These are phyloP conservation scores for Yponomeuta malinellus DNA, from an alignment of 2,888 invertebrate genomes.

Conservation along the genomic window DNA sequence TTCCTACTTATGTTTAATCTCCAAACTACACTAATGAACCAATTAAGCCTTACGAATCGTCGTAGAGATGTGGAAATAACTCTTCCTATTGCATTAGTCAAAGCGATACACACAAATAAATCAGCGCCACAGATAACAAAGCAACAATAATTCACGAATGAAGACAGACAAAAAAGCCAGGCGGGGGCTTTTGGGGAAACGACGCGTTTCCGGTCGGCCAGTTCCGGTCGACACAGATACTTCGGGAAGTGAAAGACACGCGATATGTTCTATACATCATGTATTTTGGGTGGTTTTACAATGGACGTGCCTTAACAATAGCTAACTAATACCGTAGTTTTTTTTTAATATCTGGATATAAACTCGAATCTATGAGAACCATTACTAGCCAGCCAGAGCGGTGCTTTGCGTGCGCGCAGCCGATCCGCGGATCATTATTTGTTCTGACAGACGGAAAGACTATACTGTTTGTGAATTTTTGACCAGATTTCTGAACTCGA, in stretches of 20 bases:
- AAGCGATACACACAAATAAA: neutral
- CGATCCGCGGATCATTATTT: no score
- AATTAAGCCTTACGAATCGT: neutral
- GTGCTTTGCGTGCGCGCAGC: no score
- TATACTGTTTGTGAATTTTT: no score
- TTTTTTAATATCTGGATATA: no score
- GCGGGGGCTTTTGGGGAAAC: slow-evolving; percentile 37
- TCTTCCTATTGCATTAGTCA: neutral
- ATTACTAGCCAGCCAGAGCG: no score
- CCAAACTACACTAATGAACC: neutral
- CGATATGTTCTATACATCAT: slow-evolving; percentile 25
- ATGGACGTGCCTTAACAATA: no score
- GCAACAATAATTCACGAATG: slow-evolving; percentile 13
- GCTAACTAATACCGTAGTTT: no score
- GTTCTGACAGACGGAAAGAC: no score
- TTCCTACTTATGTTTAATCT: neutral
- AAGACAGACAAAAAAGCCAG: slow-evolving; percentile 27
- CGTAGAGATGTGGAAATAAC: neutral
- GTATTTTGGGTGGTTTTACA: neutral
- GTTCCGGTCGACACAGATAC: slow-evolving; percentile 37
- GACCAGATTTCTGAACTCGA: no score
- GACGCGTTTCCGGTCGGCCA: slow-evolving; percentile 46
- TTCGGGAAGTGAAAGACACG: slow-evolving; percentile 33
- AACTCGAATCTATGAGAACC: no score
- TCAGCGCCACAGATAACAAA: slow-evolving; percentile 13